Percentiles rank a stretch among this genome's conserved stretches.
phyloP scores from a whole-genome alignment of 1,140 invertebrate genomes.

The Atta colombica region DNA sequence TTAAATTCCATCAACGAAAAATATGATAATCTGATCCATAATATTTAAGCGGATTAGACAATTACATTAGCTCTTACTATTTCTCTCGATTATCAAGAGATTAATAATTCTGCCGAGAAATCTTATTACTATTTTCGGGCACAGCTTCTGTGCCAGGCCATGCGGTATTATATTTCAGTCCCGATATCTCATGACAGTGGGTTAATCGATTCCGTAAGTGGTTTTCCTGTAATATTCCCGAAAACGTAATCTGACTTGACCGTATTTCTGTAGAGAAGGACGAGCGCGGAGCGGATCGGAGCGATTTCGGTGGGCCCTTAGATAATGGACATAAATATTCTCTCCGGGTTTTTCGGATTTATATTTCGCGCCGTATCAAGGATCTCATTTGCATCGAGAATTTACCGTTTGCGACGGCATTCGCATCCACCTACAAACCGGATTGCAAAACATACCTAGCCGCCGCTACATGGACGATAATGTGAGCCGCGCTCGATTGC shows the following conservation, averaged over 20 bases:
- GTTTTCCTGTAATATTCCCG: conserved; percentile 61
- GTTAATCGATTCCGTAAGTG: conserved; percentile 64
- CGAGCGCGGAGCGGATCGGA: background rate
- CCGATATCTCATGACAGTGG: conserved; percentile 55
- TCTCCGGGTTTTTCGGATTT: conserved; percentile 83
- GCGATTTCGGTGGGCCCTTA: conserved; percentile 73
- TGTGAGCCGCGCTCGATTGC: conserved; percentile 8
- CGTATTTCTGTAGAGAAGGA: conserved; percentile 43
- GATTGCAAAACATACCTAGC: conserved; percentile 11
- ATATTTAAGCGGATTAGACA: conserved; percentile 20
- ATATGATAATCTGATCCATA: too few relatives aligned
- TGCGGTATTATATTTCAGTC: conserved; percentile 47
- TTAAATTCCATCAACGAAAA: background rate
- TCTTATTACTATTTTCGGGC: conserved; percentile 49
- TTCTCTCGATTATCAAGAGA: conserved; percentile 15
- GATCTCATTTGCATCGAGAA: conserved; percentile 85
- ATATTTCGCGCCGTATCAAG: conserved; percentile 84
- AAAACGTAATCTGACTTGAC: conserved; percentile 63
- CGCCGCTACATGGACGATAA: background rate
- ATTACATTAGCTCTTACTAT: background rate
- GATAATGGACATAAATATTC: conserved; percentile 86
- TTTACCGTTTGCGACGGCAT: conserved; percentile 80
- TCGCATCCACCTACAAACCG: conserved; percentile 54
- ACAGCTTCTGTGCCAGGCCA: background rate
- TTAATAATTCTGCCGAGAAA: conserved; percentile 19